phyloP scores from a whole-genome alignment of 2,888 invertebrate genomes.

The Octonoba sinensis region DNA sequence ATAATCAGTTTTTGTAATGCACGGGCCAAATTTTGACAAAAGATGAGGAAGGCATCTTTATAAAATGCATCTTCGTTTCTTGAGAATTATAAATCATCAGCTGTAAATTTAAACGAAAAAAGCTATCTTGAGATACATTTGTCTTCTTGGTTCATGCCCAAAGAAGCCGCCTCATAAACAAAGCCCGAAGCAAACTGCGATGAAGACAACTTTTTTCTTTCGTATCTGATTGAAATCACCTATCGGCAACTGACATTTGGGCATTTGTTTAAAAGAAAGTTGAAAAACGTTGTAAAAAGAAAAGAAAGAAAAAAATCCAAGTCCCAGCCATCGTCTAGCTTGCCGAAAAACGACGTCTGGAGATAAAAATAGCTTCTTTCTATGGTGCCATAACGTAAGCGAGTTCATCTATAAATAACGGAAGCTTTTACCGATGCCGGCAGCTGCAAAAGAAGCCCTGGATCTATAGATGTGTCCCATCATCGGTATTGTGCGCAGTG shows the following conservation, averaged over 20 bases:
- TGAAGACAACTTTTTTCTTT: too few species aligned
- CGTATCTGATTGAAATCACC: constrained; percentile 7
- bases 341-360: constrained; percentile 57
- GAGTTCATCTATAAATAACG: constrained; percentile 56
- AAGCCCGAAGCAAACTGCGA: too few species aligned
- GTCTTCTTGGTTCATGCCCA: too few species aligned
- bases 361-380: constrained; percentile 52
- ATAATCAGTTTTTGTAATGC: too few species aligned
- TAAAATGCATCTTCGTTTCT: too few species aligned
- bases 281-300: neutral
- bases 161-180: too few species aligned
- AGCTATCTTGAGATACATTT: too few species aligned
- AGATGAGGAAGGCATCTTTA: too few species aligned
- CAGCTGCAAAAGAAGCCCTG: constrained; percentile 15
- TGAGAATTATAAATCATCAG: too few species aligned
- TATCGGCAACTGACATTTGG: constrained; percentile 36
- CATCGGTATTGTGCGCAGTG: neutral
- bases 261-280: constrained; percentile 26
- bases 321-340: constrained; percentile 55
- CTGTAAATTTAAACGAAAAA: too few species aligned
- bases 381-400: constrained; percentile 48
- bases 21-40: too few species aligned
- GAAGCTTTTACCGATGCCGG: constrained; percentile 42
- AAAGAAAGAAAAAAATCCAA: constrained; percentile 3
- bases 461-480: constrained; percentile 14